phyloP scores from a whole-genome alignment of 2,888 invertebrate genomes.

The Scaeva pyrastri region DNA sequence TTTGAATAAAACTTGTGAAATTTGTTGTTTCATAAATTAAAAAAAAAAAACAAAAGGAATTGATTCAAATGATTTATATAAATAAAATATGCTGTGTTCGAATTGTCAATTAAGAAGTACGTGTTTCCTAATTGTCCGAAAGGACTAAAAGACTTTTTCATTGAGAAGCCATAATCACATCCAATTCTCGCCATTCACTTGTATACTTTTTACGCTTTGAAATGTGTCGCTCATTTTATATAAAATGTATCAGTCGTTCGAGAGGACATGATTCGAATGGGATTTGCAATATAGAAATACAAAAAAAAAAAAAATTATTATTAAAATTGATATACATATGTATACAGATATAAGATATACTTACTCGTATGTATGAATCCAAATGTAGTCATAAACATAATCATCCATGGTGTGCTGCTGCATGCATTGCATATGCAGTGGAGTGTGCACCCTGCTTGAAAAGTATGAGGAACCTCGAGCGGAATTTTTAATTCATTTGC shows the following conservation, averaged over 20 bases:
- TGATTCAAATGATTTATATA: too few species aligned
- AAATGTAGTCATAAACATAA: conserved; percentile 48
- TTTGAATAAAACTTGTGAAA: too few species aligned
- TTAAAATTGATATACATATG: not conserved
- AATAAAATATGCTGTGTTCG: too few species aligned
- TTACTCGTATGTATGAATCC: not conserved
- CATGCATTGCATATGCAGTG: too few species aligned
- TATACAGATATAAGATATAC: not conserved
- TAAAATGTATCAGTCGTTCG: conserved; percentile 2
- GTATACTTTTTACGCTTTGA: not conserved
- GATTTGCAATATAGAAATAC: not conserved
- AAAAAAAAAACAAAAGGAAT: too few species aligned
- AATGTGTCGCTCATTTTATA: conserved; percentile 16
- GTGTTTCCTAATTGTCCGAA: too few species aligned
- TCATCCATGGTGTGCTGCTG: not conserved
- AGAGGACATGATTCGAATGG: conserved; percentile 22
- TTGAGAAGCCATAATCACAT: conserved; percentile 1
- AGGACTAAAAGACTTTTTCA: too few species aligned
- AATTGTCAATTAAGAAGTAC: too few species aligned
- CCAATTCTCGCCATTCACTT: conserved; percentile 5
- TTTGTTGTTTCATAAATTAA: too few species aligned
- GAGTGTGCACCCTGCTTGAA: not conserved
- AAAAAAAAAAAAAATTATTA: not conserved
- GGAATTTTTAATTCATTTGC: conserved; percentile 64
- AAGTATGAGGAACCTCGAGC: conserved; percentile 15